A percentile compares a stretch with the other conserved stretches of the same genome.
Evolutionary conservation across 2,797 vertebrate genomes (phyloP).

Genomic region (Poecilia velifera): DNA sequence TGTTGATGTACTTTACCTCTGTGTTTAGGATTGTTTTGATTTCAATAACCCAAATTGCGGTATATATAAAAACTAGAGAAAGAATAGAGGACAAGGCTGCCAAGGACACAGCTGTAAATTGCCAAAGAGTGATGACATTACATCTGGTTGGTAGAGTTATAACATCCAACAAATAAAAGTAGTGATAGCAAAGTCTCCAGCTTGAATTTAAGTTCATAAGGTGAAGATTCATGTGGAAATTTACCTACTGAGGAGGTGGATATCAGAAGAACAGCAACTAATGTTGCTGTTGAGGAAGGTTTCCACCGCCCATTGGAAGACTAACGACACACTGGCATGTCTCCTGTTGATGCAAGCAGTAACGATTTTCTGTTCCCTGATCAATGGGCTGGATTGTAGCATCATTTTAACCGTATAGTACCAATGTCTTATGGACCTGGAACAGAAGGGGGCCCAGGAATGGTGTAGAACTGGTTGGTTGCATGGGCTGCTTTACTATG

Average conservation of each 20-base stretch:
- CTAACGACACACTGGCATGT: not conserved
- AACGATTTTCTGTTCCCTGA: not conserved
- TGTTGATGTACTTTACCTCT: not conserved
- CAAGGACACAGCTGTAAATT: not conserved
- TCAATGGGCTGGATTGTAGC: not conserved
- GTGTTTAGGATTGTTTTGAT: not conserved
- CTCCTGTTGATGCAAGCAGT: no score
- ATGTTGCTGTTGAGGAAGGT: not conserved
- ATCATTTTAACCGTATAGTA: not conserved
- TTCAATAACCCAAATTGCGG: not conserved
- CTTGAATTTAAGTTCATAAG: not conserved
- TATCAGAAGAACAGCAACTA: not conserved
- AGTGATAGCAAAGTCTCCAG: not conserved
- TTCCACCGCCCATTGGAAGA: not conserved
- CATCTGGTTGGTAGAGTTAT: not conserved
- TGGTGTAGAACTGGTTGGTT: not conserved
- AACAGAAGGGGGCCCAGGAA: not conserved
- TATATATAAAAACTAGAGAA: not conserved
- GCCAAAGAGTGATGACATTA: not conserved
- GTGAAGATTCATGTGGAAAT: not conserved
- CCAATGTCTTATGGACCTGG: not conserved
- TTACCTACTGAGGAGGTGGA: not conserved
- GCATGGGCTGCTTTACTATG: not conserved
- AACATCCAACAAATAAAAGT: not conserved
- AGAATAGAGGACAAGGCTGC: not conserved